A percentile compares a stretch with the other conserved stretches of the same genome.
These are phyloP conservation scores for Sarcophaga peregrina DNA, from an alignment of 1,140 invertebrate genomes.

Conservation along the genomic window DNA sequence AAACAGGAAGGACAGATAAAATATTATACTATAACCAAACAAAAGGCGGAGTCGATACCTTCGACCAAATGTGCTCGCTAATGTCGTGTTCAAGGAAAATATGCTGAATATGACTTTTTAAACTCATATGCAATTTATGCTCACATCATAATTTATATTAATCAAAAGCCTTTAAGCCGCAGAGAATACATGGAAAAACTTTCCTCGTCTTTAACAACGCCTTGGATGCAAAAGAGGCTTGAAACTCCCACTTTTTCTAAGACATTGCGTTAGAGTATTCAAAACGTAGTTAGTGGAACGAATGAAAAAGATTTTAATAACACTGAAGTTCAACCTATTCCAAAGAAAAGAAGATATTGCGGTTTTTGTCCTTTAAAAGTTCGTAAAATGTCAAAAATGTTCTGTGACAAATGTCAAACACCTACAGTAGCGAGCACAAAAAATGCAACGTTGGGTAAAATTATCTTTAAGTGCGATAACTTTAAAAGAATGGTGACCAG, in stretches of 20 bases:
- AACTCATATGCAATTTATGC: slow-evolving; percentile 44
- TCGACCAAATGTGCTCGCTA: slow-evolving; percentile 64
- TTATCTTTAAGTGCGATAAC: too few species aligned
- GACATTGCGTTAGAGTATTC: neutral
- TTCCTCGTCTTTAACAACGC: slow-evolving; percentile 6
- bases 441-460: too few species aligned
- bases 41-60: slow-evolving; percentile 68
- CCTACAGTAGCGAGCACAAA: too few species aligned
- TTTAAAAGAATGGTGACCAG: too few species aligned
- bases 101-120: slow-evolving; percentile 44
- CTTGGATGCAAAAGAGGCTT: too few species aligned
- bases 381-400: too few species aligned
- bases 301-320: too few species aligned
- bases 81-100: slow-evolving; percentile 54
- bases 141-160: slow-evolving; percentile 40
- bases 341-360: too few species aligned
- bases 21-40: slow-evolving; percentile 66
- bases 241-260: neutral
- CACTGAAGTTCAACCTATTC: too few species aligned
- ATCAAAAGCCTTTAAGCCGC: slow-evolving; percentile 32
- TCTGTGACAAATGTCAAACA: too few species aligned
- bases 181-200: slow-evolving; percentile 29
- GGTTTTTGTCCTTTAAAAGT: too few species aligned
- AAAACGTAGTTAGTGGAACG: too few species aligned
- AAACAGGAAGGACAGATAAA: slow-evolving; percentile 62